Base-by-base conservation (phyloP, 2,113 vertebrate species). In the Xiphorhynchus elegans region DNA sequence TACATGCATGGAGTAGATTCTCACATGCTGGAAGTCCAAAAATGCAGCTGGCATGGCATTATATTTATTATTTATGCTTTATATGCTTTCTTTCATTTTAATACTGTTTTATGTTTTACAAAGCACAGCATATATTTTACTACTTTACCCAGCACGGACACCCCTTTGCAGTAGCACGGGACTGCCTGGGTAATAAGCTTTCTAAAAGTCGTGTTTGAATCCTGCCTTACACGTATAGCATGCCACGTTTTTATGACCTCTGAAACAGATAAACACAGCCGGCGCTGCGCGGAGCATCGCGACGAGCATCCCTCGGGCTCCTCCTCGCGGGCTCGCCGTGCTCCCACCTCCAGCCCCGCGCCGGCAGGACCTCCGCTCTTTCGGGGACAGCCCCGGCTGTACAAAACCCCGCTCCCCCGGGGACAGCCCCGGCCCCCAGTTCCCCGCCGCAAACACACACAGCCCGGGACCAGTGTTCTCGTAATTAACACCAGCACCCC, bases 201-300 rank as follows among this genome's bases (percentile, higher is more conserved):
- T 3, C 12, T 5, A 1, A 3, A 13, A 14, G 62, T 24, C 12
- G 26, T 2, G 37, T 60, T 24, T 5, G 69, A 29, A 4, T 1
- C 14, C 21, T 4, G 44, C 9, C 14, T 9, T 13, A 2, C 33
- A 7, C 3, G 42, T 6, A 33, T 24, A 33, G 20, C 29, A 25
- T 10, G 14, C 31, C 21, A 20, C 11, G 31, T 23, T 46, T n/a
- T 2, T 26, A 9, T 17, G 42, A 23, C 5, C 59, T 14, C 33
- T 19, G 39, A n/a, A 6, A 4, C 0, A 26, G 11, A 40, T 4
- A 42, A 26, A 2, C 37, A 1, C 14, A 1, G 37, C 35, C 14
- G 7, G 39, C 28, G 6, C 44, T 5, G 58, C 7, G 23, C 31
- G 14, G 24, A 76, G 35, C 52, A 28, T 6, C 40, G 1, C 2